Base-by-base conservation (phyloP, 2,888 invertebrate species). In the Melipona bicolor region DNA sequence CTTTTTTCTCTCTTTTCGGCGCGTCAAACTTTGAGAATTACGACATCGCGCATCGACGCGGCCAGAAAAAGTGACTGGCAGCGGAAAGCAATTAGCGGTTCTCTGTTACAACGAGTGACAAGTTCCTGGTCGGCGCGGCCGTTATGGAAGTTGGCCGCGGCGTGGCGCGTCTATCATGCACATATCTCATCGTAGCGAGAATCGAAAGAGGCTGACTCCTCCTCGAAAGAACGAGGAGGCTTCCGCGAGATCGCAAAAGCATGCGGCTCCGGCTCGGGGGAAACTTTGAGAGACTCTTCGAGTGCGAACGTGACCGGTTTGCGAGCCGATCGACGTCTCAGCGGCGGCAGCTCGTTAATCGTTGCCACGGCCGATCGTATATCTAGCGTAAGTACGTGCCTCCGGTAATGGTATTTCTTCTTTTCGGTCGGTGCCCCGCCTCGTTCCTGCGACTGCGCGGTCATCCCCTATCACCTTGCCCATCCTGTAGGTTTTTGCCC, bases 341-440 rank as follows among this genome's bases (percentile, higher is more conserved):
- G 52, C 50, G 50, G 50, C 21, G 61, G 67, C 61, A 43, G 83
- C 74, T 88, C 80, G 85, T 87, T 88, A 86, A 88, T 88, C 87
- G 88, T 76, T 71, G 78, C 68, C 78, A 67, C 59, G 59, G 64
- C 54, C 56, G 43, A 36, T 78, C 76, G 72, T 79, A 81, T 79
- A 49, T 83, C 85, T 77, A 75, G 27, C 65, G 56, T 68, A 81
- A 81, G 79, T 86, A 86, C 77, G 78, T 50, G 81, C 79, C 75
- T 70, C 27, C 65, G 36, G 77, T 88, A 84, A 83, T 78, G 68
- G 64, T 52, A 56, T 77, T 79, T 83, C 70, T 83, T 43, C 1
- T 32, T 81, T 79, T 83, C 70, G 64, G 61, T 75, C 72, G 69
- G 4, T 27, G 59, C 36, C 21, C 52, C 21, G 83, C 68, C 54